Base-by-base conservation (phyloP, 1,140 invertebrate species). In the Apis laboriosa region DNA sequence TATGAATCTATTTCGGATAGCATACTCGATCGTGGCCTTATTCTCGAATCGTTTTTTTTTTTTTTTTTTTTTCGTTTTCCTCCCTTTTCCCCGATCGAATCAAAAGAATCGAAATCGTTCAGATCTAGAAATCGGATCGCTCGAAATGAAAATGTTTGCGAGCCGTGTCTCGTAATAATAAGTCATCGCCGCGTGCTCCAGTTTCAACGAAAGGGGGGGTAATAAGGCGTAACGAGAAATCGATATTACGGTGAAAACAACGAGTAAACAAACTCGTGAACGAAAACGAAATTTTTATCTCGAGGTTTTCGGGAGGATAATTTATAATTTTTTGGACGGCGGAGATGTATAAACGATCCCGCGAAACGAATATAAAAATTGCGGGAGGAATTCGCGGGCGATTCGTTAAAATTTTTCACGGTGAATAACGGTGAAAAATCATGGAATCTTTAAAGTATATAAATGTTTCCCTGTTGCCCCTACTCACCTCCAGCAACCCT, bases 1-100 rank as follows among this genome's bases (percentile, higher is more conserved):
- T 74, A 74, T 49, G 15, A 56, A 19, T 13, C 0, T 4, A 4
- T 34, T 4, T 34, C 34, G 34, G 5, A 7, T 43, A 43, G 34
- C 34, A 7, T 43, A 43, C 34, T 43, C 34, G 34, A 43, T 43
- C 34, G 34, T 5, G 34, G 34, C 0, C 34, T 43, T 43, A 43
- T 43, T 43, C 34, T 43, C 34, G 34, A 43, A 7, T 43, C 34
- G 34, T 43, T 43, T 43, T 4, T 2, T 28, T 28, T 28, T 1
- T 1, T 28, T 28, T 28, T 1, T 28, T 28, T 28, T 2, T 34
- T 34, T 34, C 34, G 2, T 34, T 34, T 34, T 43, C 5, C 24
- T 63, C 0, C 2, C 8, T 58, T 9, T 9, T 0, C 9, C 9
- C 11, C 13, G 24, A 5, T 11, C 12, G 1, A 0, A 34, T 34